Percentiles rank a stretch among this genome's conserved stretches.
These are phyloP conservation scores for Caenorhabditis tropicalis DNA, from an alignment of 1,140 invertebrate genomes.

Conservation along the genomic window DNA sequence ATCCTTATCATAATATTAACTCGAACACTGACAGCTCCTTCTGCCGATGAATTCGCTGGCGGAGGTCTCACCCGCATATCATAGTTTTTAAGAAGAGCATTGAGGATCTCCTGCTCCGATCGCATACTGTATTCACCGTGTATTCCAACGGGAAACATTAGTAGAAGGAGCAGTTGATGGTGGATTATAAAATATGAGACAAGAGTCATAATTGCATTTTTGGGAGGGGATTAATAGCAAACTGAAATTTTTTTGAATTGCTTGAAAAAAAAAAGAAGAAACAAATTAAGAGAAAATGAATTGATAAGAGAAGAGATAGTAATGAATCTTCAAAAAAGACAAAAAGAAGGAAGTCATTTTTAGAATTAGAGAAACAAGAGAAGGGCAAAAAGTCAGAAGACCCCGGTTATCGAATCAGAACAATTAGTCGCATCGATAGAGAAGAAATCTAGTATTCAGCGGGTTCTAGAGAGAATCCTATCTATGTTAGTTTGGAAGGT, in stretches of 20 bases:
- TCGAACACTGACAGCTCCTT: slow-evolving; percentile 55
- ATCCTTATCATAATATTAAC: slow-evolving; percentile 62
- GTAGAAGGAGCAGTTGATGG: not conserved
- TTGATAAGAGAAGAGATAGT: not conserved
- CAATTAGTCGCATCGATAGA: too few relatives aligned
- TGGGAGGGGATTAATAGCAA: not conserved
- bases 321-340: not conserved
- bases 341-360: too few relatives aligned
- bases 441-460: too few relatives aligned
- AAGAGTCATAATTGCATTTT: slow-evolving; percentile 29
- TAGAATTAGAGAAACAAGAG: not conserved
- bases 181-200: not conserved
- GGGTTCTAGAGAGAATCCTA: too few relatives aligned
- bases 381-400: not conserved
- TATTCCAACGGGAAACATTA: not conserved
- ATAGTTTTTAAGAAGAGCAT: slow-evolving; percentile 55
- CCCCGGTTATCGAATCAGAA: too few relatives aligned
- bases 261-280: not conserved
- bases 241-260: not conserved
- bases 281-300: not conserved
- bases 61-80: slow-evolving; percentile 58
- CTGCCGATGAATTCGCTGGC: slow-evolving; percentile 48
- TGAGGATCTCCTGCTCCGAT: slow-evolving; percentile 57
- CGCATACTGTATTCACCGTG: not conserved
- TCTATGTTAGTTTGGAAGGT: not conserved